phyloP scores from a whole-genome alignment of 2,113 vertebrate genomes.

The Menidia beryllina region DNA sequence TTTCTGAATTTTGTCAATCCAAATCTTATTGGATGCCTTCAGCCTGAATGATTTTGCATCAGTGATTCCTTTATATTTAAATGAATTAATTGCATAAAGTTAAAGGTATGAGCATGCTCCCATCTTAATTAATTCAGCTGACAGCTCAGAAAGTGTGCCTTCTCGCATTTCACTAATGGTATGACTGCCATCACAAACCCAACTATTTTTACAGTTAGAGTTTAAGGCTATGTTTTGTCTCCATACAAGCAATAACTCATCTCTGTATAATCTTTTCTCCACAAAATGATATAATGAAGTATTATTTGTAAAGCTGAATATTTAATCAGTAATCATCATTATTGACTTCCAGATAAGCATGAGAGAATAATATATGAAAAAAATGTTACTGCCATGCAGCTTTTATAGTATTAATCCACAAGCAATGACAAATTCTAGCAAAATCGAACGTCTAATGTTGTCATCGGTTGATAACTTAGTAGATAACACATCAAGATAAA shows the following conservation, averaged over 20 bases:
- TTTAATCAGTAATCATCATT: background rate
- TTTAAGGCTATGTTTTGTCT: conserved; percentile 22
- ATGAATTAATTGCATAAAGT: background rate
- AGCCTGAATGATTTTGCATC: background rate
- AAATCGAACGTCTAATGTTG: too few relatives aligned
- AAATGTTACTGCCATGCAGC: too few relatives aligned
- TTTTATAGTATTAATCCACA: too few relatives aligned
- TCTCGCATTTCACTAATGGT: conserved; percentile 19
- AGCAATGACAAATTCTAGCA: too few relatives aligned
- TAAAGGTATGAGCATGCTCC: background rate
- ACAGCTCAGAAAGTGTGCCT: background rate
- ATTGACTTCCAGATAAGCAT: too few relatives aligned
- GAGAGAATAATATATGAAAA: too few relatives aligned
- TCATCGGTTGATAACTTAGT: too few relatives aligned
- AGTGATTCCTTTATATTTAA: background rate
- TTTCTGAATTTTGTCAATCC: background rate
- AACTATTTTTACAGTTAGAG: conserved; percentile 1
- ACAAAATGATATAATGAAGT: too few relatives aligned
- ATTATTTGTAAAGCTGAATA: background rate
- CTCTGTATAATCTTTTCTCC: too few relatives aligned
- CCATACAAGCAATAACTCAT: background rate
- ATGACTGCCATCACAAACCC: background rate
- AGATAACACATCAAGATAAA: too few relatives aligned
- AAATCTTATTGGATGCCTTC: background rate
- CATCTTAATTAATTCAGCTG: conserved; percentile 12